Percentiles rank a stretch among this genome's conserved stretches.
phyloP scores from a whole-genome alignment of 2,888 invertebrate genomes.

The Lissonota sp. region DNA sequence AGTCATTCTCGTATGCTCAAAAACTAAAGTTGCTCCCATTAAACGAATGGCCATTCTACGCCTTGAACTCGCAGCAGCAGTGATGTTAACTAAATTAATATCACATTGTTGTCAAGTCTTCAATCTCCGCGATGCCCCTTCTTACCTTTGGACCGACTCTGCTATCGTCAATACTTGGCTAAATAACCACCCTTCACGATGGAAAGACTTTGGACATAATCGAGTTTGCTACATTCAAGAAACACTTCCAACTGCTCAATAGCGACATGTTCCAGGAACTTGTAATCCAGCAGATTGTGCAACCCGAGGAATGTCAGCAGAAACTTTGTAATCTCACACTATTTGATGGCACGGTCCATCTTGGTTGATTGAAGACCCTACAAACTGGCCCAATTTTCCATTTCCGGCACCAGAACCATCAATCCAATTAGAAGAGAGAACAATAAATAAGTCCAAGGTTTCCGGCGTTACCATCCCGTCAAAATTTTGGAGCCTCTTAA shows the following conservation, averaged over 20 bases:
- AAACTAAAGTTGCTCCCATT: conserved; percentile 29
- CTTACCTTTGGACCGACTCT: conserved; percentile 10
- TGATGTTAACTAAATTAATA: too few species aligned
- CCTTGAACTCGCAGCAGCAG: too few species aligned
- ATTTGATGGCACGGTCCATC: too few species aligned
- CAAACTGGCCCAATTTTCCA: too few species aligned
- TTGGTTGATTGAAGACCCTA: too few species aligned
- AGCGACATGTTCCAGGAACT: conserved; percentile 28
- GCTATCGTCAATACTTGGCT: conserved; percentile 1
- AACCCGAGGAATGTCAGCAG: too few species aligned
- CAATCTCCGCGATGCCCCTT: neutral
- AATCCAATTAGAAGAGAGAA: neutral
- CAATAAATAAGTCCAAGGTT: neutral
- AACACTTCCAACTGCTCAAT: too few species aligned
- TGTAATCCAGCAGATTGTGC: too few species aligned
- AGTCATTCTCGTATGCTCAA: conserved; percentile 46
- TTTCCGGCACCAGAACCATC: conserved; percentile 44
- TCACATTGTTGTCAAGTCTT: conserved; percentile 5
- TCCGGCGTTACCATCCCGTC: too few species aligned
- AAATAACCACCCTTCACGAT: conserved; percentile 60
- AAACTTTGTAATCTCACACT: too few species aligned
- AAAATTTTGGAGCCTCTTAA: too few species aligned
- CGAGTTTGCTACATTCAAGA: conserved; percentile 42
- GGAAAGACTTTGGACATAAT: conserved; percentile 68
- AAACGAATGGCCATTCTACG: conserved; percentile 16